Conservation (phyloP, 2,888 invertebrate species). For the Drosophila antonietae region DNA sequence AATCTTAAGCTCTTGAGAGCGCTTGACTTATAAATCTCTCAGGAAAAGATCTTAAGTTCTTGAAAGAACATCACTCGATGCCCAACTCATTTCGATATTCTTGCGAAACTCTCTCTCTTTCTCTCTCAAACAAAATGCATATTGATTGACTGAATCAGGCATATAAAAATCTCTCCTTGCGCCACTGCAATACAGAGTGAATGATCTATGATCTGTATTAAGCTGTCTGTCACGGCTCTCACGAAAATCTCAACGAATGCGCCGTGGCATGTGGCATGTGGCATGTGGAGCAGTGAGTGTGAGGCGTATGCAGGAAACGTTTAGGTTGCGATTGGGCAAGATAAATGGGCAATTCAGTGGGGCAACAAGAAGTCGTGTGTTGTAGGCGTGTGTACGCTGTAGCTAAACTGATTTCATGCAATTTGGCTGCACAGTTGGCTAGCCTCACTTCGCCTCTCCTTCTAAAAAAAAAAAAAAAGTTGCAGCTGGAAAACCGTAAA, state of each 20-base stretch:
- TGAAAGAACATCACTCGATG: no score
- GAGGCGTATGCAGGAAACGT: conserved; percentile 65
- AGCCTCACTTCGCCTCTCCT: background rate
- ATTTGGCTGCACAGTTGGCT: conserved; percentile 75
- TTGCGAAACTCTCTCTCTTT: no score
- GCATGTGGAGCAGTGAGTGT: conserved; percentile 8
- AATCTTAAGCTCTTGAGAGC: no score
- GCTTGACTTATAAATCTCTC: no score
- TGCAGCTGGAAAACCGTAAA: conserved; percentile 72
- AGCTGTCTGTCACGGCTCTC: conserved; percentile 13
- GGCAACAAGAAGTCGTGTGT: conserved; percentile 12
- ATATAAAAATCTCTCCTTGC: no score
- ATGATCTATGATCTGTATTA: conserved; percentile 2
- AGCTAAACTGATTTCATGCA: conserved; percentile 78
- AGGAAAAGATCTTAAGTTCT: no score
- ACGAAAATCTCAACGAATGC: conserved; percentile 2
- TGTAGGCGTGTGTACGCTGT: conserved; percentile 41
- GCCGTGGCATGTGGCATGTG: conserved; percentile 14
- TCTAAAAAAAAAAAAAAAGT: conserved; percentile 63
- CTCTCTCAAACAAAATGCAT: no score
- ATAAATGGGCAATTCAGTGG: conserved; percentile 64
- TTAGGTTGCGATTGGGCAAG: conserved; percentile 72
- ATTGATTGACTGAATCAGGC: no score
- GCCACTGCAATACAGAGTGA: no score
- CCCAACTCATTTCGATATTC: no score